Conservation (phyloP, 37 sponge, comb jelly and placozoan genomes). For the Cladorhizidae sp. region DNA sequence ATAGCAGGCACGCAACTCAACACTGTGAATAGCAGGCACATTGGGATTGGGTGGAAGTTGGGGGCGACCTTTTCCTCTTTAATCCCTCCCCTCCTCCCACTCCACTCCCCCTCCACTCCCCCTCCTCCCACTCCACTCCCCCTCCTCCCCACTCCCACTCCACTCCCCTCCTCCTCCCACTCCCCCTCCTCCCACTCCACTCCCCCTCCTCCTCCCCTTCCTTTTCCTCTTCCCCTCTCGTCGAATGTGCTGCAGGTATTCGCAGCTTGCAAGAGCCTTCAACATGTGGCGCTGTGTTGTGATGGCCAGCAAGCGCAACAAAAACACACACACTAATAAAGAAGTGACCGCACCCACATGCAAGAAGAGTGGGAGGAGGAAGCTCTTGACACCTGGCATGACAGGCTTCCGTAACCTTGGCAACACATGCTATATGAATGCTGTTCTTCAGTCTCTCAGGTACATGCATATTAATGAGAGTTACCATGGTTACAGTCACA, state of each 20-base stretch:
- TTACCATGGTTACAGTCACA: neutral
- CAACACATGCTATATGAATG: conserved; percentile 89
- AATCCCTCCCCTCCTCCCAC: neutral
- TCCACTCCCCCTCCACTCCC: neutral
- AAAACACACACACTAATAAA: no score
- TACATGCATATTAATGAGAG: neutral
- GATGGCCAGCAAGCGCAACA: neutral
- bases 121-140: no score
- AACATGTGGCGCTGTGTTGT: neutral
- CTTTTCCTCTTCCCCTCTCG: no score
- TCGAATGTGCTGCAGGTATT: neutral
- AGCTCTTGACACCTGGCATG: conserved; percentile 59
- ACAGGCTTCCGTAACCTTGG: conserved; percentile 85
- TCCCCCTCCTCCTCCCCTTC: neutral
- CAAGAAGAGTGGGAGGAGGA: neutral
- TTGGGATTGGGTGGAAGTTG: neutral
- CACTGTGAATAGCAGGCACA: no score
- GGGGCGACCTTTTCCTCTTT: neutral
- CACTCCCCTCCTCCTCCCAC: neutral
- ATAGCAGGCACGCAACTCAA: neutral
- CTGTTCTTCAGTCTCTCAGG: conserved; percentile 78
- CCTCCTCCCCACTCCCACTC: no score
- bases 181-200: no score
- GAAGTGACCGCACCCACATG: conserved; percentile 1
- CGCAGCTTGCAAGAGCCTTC: neutral